phyloP scores from a whole-genome alignment of 2,888 invertebrate genomes.

The Drosophila kambysellisi region DNA sequence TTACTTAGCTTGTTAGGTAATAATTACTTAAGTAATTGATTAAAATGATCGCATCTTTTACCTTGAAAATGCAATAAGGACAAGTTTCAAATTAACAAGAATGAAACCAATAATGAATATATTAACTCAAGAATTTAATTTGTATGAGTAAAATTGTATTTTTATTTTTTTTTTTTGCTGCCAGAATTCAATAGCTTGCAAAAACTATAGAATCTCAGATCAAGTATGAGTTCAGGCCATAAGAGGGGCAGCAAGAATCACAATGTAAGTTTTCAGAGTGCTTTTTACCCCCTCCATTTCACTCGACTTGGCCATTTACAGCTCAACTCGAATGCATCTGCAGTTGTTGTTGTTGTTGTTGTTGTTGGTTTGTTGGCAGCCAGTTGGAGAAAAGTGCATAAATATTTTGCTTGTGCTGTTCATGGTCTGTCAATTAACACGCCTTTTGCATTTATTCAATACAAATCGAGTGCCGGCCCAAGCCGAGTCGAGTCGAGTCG shows the following conservation, averaged over 20 bases:
- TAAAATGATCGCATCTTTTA: neutral
- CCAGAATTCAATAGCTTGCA: constrained; percentile 4
- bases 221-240: neutral
- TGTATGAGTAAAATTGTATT: neutral
- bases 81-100: neutral
- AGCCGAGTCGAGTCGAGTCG: neutral
- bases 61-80: neutral
- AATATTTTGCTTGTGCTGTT: constrained; percentile 65
- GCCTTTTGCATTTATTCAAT: constrained; percentile 81
- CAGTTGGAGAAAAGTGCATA: constrained; percentile 64
- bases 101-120: neutral
- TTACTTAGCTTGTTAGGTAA: neutral
- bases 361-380: neutral
- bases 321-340: constrained; percentile 41
- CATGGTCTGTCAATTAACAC: constrained; percentile 82
- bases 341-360: constrained; percentile 1
- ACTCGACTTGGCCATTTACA: constrained; percentile 56
- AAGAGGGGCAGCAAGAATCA: constrained; percentile 15
- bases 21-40: neutral
- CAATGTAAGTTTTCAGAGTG: constrained; percentile 23
- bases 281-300: constrained; percentile 11
- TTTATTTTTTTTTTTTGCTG: constrained; percentile 8
- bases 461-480: constrained; percentile 67
- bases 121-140: neutral
- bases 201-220: constrained; percentile 3